These are phyloP conservation scores for Amblyopsis hoosieri DNA, from an alignment of 2,797 vertebrate species.

Conservation along the genomic window DNA sequence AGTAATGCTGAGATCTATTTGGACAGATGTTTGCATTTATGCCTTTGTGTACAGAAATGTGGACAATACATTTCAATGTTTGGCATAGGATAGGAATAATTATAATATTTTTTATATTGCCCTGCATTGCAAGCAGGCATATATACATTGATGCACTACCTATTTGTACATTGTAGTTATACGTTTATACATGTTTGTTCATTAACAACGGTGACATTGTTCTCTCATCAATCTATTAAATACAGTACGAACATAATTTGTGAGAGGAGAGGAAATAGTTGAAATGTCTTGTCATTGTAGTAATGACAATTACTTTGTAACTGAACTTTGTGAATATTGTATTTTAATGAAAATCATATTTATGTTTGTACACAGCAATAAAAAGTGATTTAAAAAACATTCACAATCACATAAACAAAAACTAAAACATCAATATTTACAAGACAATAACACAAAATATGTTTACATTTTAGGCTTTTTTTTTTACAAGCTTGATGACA, in stretches of 20 bases:
- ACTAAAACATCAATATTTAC: slow-evolving; percentile 68
- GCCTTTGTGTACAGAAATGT: too few species aligned
- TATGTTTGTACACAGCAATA: slow-evolving; percentile 35
- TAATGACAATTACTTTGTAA: neutral
- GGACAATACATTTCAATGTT: too few species aligned
- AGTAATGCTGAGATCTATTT: too few species aligned
- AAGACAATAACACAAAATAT: slow-evolving; percentile 61
- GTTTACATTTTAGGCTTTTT: too few species aligned
- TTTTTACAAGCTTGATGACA: too few species aligned
- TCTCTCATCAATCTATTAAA: neutral
- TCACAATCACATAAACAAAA: slow-evolving; percentile 54
- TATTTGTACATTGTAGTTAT: slow-evolving; percentile 3
- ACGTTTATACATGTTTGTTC: slow-evolving; percentile 41
- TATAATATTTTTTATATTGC: too few species aligned
- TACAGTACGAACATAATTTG: too few species aligned
- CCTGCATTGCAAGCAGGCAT: too few species aligned
- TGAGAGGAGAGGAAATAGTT: too few species aligned
- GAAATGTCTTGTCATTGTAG: neutral
- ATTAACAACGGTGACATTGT: slow-evolving; percentile 21
- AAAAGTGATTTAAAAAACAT: slow-evolving; percentile 31
- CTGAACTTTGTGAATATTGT: neutral
- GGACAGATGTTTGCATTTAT: too few species aligned
- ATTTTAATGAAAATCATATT: slow-evolving; percentile 13
- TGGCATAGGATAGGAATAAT: too few species aligned
- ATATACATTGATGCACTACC: too few species aligned